These are phyloP conservation scores for Chitala chitala DNA, from an alignment of 2,113 vertebrate genomes.

Conservation along the genomic window DNA sequence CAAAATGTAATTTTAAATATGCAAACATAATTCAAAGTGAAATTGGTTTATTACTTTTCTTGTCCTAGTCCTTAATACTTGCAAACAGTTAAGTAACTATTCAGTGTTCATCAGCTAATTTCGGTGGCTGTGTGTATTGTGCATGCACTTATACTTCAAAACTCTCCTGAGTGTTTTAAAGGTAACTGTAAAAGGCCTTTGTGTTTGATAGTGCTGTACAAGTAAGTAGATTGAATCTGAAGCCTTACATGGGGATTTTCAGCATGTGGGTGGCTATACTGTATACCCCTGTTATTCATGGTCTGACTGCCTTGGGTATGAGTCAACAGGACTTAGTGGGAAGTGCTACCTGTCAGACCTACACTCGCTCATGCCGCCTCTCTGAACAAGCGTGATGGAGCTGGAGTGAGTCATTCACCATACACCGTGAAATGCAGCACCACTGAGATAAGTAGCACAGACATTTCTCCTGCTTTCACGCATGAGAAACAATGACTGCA, in stretches of 20 bases:
- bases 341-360: background rate
- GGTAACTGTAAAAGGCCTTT: background rate
- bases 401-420: constrained; percentile 3
- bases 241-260: background rate
- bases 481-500: too few species aligned
- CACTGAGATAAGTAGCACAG: background rate
- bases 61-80: too few species aligned
- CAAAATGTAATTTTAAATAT: background rate
- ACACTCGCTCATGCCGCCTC: background rate
- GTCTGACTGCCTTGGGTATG: background rate
- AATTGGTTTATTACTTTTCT: too few species aligned
- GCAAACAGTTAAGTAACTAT: too few species aligned
- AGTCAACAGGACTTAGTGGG: constrained; percentile 18
- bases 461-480: background rate
- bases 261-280: background rate
- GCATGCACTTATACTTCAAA: background rate
- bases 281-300: background rate
- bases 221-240: background rate
- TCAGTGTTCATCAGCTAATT: background rate
- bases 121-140: too few species aligned
- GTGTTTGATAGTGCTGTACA: background rate
- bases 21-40: background rate
- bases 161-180: too few species aligned
- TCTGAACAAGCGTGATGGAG: background rate
- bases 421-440: background rate